Evolutionary conservation across 2,113 vertebrate species (phyloP).

Genomic region (Boulengeromyrus knoepffleri): DNA sequence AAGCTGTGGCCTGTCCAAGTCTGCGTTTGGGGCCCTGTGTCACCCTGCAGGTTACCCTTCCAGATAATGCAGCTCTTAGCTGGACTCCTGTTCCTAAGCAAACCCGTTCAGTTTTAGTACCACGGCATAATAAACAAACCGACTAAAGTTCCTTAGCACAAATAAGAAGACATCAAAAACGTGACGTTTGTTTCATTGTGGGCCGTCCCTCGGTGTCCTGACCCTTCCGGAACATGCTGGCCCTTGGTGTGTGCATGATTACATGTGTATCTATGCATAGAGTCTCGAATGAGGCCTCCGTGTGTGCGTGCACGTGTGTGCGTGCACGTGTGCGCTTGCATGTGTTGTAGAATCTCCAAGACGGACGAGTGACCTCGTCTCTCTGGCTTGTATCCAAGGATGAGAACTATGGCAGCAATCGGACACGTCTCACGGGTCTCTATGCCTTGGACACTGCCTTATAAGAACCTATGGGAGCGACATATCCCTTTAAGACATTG

Average conservation of each 20-base stretch:
- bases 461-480: background rate
- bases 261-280: slow-evolving; percentile 1
- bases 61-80: background rate
- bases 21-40: background rate
- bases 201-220: background rate
- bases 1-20: background rate
- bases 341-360: background rate
- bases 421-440: background rate
- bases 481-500: background rate
- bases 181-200: background rate
- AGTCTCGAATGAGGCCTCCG: background rate
- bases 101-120: background rate
- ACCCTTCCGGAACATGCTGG: background rate
- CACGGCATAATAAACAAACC: background rate
- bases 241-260: background rate
- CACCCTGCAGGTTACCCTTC: background rate
- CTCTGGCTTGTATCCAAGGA: background rate
- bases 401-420: background rate
- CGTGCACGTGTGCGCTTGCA: background rate
- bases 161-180: background rate
- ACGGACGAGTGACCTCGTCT: background rate
- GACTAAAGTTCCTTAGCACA: background rate
- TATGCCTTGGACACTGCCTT: background rate
- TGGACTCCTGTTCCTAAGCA: background rate
- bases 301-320: background rate